Evolutionary conservation across 2,888 invertebrate genomes (phyloP).

Genomic region (Aspidapion aeneum): DNA sequence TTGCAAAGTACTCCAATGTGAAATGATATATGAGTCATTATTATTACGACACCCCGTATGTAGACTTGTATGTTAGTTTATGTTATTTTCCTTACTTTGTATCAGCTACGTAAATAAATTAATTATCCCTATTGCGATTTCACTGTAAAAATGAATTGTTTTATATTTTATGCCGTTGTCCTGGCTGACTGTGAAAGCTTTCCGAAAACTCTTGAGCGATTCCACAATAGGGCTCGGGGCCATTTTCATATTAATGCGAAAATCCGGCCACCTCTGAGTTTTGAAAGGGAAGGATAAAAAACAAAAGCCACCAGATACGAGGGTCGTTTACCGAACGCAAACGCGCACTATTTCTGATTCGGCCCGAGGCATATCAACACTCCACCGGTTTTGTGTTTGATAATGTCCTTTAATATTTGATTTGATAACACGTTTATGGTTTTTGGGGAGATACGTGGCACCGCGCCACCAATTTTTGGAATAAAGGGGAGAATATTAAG

Average conservation of each 20-base stretch:
- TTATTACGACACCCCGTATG: no score
- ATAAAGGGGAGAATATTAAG: not conserved
- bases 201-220: not conserved
- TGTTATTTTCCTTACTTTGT: no score
- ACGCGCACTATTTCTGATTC: not conserved
- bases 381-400: not conserved
- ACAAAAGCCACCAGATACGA: not conserved
- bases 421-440: not conserved
- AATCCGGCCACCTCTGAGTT: not conserved
- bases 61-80: no score
- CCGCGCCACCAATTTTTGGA: not conserved
- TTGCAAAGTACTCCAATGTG: no score
- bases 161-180: no score
- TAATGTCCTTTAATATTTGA: not conserved
- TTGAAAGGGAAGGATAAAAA: not conserved
- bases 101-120: no score
- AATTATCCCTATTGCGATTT: no score
- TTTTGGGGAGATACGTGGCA: not conserved
- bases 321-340: not conserved
- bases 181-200: no score
- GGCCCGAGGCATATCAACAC: not conserved
- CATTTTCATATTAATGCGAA: not conserved
- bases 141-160: no score
- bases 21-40: no score
- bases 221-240: not conserved